Evolutionary conservation across 1,140 invertebrate genomes (phyloP).

Genomic region (Brachionus angularis): DNA sequence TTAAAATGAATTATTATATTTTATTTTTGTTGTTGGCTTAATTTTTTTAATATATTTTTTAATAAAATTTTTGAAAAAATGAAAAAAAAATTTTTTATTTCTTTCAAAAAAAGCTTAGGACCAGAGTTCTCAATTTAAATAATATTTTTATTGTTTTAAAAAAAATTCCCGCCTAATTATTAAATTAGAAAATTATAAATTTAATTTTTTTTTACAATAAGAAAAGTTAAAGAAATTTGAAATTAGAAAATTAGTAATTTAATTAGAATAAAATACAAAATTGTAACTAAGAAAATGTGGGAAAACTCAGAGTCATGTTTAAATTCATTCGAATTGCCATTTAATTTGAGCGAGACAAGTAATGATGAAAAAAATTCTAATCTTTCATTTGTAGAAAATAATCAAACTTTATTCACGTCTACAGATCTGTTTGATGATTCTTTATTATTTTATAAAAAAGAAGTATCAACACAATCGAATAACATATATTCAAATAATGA

Average conservation of each 20-base stretch:
- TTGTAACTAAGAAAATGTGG: constrained; percentile 4
- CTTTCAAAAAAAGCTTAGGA: too few species aligned
- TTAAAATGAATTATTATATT: too few species aligned
- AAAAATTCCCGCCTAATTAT: too few species aligned
- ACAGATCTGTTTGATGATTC: not conserved
- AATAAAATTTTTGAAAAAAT: too few species aligned
- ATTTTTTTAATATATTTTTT: too few species aligned
- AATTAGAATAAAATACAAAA: constrained; percentile 8
- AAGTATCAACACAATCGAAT: not conserved
- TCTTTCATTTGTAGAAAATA: not conserved
- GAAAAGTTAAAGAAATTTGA: too few species aligned
- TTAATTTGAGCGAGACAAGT: not conserved
- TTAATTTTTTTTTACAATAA: too few species aligned
- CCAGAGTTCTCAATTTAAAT: too few species aligned
- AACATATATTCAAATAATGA: not conserved
- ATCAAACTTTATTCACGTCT: not conserved
- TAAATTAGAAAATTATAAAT: too few species aligned
- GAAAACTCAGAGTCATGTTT: not conserved
- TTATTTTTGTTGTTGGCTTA: too few species aligned
- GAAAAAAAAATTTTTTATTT: too few species aligned
- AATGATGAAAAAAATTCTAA: not conserved
- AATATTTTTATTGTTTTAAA: too few species aligned
- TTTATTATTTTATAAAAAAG: not conserved
- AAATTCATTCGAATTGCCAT: not conserved
- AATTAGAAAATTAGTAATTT: not conserved